Evolutionary conservation across 2,797 vertebrate species (phyloP).

Genomic region (Pseudochaenichthys georgianus): DNA sequence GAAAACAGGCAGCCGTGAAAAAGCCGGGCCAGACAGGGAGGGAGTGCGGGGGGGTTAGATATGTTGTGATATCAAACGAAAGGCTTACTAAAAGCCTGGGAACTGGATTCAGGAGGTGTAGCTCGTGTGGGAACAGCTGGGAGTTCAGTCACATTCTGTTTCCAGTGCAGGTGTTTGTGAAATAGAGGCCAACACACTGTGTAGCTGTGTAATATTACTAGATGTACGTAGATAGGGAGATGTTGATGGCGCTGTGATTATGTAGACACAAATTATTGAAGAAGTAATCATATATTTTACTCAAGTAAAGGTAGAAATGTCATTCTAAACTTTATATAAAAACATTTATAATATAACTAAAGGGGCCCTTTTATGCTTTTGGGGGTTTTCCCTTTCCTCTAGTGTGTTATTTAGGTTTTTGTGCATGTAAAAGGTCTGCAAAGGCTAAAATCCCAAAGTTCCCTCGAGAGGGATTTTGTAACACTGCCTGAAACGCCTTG

Average conservation of each 20-base stretch:
- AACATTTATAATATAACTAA: too few species aligned
- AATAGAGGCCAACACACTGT: conserved; percentile 22
- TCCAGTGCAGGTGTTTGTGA: conserved; percentile 69
- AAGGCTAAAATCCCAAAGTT: too few species aligned
- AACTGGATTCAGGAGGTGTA: conserved; percentile 72
- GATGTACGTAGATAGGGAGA: conserved; percentile 10
- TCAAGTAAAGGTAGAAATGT: too few species aligned
- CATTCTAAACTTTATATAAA: too few species aligned
- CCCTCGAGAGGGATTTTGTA: too few species aligned
- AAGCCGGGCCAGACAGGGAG: conserved; percentile 67
- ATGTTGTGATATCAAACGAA: conserved; percentile 83
- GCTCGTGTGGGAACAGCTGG: conserved; percentile 69
- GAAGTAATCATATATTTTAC: too few species aligned
- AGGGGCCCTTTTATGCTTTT: too few species aligned
- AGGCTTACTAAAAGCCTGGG: conserved; percentile 76
- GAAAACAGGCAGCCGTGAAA: conserved; percentile 79
- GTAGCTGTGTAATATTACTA: conserved; percentile 14
- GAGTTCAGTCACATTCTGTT: conserved; percentile 49
- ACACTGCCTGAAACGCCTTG: too few species aligned
- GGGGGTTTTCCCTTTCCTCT: too few species aligned
- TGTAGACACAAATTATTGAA: neutral
- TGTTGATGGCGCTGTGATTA: neutral
- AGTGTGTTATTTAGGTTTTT: too few species aligned
- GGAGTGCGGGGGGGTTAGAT: conserved; percentile 46
- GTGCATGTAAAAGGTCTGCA: too few species aligned